Evolutionary conservation across 2,888 invertebrate genomes (phyloP).

Genomic region (Chrysomela aeneicollis): DNA sequence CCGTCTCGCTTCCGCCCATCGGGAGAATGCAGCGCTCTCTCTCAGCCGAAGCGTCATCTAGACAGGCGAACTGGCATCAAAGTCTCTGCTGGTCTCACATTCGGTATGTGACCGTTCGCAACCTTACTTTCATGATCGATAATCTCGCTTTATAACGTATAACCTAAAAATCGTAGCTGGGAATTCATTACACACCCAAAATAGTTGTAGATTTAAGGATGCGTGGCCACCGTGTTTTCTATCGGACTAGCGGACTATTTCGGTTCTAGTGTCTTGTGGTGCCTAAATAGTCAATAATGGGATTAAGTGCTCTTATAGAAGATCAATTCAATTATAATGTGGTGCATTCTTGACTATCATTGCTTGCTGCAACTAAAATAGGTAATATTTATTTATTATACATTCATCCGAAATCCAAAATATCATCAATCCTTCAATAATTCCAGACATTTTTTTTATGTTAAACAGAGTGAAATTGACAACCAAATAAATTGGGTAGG

Average conservation of each 20-base stretch:
- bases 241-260: conserved; percentile 40
- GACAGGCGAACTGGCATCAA: conserved; percentile 31
- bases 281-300: conserved; percentile 26
- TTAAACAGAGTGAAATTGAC: too few species aligned
- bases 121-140: conserved; percentile 31
- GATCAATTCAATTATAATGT: conserved; percentile 25
- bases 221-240: conserved; percentile 32
- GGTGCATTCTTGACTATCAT: conserved; percentile 29
- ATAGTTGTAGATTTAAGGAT: conserved; percentile 24
- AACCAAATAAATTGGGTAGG: too few species aligned
- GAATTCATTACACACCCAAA: conserved; percentile 27
- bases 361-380: conserved; percentile 32
- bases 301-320: conserved; percentile 37
- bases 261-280: conserved; percentile 34
- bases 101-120: conserved; percentile 37
- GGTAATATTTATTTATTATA: conserved; percentile 25
- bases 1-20: conserved; percentile 25
- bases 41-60: conserved; percentile 30
- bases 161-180: conserved; percentile 40
- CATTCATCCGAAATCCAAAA: conserved; percentile 2
- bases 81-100: conserved; percentile 24
- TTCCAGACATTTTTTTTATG: too few species aligned
- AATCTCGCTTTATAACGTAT: conserved; percentile 43
- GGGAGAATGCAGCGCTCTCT: conserved; percentile 13
- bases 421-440: background rate